phyloP scores from a whole-genome alignment of 1,140 invertebrate species.

The Trachymyrmex septentrionalis region DNA sequence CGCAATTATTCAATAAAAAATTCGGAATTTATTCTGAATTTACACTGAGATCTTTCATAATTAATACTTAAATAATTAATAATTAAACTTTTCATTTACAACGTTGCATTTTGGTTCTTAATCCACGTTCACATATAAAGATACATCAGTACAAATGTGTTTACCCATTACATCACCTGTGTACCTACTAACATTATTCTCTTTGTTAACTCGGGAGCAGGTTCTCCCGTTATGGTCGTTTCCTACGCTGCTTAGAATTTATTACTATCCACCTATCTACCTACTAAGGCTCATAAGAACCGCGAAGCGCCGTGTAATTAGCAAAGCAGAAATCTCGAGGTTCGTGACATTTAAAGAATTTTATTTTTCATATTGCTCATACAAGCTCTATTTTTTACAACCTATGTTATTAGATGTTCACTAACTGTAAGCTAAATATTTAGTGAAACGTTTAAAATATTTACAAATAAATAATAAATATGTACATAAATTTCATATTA shows the following conservation, averaged over 20 bases:
- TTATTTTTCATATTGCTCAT: constrained; percentile 63
- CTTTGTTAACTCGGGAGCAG: constrained; percentile 71
- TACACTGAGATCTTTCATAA: constrained; percentile 42
- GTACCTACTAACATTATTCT: constrained; percentile 72
- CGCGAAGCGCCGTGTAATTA: constrained; percentile 75
- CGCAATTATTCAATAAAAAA: constrained; percentile 21
- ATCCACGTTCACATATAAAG: constrained; percentile 50
- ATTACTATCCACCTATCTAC: constrained; percentile 72
- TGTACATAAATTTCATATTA: neutral
- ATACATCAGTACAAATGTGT: constrained; percentile 60
- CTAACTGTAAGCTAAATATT: neutral
- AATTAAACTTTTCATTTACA: constrained; percentile 34
- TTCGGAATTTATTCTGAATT: constrained; percentile 2
- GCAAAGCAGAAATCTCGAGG: constrained; percentile 73
- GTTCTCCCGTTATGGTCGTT: constrained; percentile 64
- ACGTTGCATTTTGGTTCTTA: constrained; percentile 43
- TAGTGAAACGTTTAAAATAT: neutral
- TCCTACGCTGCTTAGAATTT: constrained; percentile 68
- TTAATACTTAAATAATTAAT: no score
- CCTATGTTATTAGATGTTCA: neutral
- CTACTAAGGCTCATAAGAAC: constrained; percentile 74
- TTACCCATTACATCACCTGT: constrained; percentile 34
- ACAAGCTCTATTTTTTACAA: constrained; percentile 55
- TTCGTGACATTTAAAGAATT: constrained; percentile 67
- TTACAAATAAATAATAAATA: neutral